Evolutionary conservation across 1,140 invertebrate species (phyloP).

Genomic region (Zaprionus lachaisei): DNA sequence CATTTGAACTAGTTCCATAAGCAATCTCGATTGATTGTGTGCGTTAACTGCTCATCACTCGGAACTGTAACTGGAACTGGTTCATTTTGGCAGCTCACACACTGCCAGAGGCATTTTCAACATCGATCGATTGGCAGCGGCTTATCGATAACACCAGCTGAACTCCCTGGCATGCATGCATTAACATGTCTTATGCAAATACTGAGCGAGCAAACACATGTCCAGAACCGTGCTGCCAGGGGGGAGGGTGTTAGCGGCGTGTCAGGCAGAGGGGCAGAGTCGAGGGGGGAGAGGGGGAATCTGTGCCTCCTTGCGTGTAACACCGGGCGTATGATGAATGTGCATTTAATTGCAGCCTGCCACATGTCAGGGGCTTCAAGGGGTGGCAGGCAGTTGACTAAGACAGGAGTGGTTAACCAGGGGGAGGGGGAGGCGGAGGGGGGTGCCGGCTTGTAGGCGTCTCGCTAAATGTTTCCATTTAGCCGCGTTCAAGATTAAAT

Average conservation of each 20-base stretch:
- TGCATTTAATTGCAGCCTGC: slow-evolving; percentile 69
- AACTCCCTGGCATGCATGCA: slow-evolving; percentile 10
- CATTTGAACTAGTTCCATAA: neutral
- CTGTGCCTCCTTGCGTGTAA: slow-evolving; percentile 34
- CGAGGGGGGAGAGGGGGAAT: slow-evolving; percentile 3
- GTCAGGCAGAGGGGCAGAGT: neutral
- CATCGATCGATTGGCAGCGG: neutral
- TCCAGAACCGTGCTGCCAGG: neutral
- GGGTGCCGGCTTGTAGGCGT: slow-evolving; percentile 39
- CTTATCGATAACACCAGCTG: slow-evolving; percentile 20
- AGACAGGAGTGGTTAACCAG: neutral
- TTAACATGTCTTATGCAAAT: slow-evolving; percentile 33
- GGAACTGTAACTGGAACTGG: neutral
- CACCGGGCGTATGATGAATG: slow-evolving; percentile 67
- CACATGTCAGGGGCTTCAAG: slow-evolving; percentile 2
- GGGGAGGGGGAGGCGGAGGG: neutral
- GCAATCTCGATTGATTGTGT: too few relatives aligned
- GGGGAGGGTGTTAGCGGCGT: too few relatives aligned
- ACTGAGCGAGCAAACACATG: slow-evolving; percentile 45
- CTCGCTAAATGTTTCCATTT: slow-evolving; percentile 73
- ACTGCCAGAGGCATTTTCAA: too few relatives aligned
- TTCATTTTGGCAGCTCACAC: neutral
- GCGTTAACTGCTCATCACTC: too few relatives aligned
- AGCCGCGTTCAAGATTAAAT: slow-evolving; percentile 62
- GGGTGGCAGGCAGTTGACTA: neutral